Evolutionary conservation across 2,113 vertebrate species (phyloP).

Genomic region (Epinephelus fuscoguttatus): DNA sequence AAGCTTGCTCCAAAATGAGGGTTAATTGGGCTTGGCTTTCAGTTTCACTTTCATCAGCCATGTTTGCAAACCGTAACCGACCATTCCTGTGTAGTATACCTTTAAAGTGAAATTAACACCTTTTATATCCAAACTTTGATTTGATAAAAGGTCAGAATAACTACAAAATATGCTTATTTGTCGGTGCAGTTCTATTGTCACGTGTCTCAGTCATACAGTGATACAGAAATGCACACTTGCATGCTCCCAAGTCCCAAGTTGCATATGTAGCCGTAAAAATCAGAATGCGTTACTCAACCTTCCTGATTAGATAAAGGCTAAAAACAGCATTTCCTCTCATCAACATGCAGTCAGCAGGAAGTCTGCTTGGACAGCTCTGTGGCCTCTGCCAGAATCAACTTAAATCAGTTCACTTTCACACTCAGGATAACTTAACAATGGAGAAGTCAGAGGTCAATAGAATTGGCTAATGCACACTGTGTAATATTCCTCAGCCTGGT

Average conservation of each 20-base stretch:
- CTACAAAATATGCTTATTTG: not conserved
- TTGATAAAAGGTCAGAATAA: not conserved
- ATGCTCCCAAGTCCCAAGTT: conserved; percentile 10
- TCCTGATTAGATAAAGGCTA: conserved; percentile 69
- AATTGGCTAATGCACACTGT: conserved; percentile 28
- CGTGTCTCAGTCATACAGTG: not conserved
- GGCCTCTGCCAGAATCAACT: conserved; percentile 52
- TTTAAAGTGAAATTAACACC: not conserved
- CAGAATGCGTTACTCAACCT: conserved; percentile 39
- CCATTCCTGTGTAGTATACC: too few relatives aligned
- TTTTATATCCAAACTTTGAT: not conserved
- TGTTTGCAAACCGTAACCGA: too few relatives aligned
- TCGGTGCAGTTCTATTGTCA: not conserved
- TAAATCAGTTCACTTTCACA: conserved; percentile 69
- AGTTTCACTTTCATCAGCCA: too few relatives aligned
- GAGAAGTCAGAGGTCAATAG: conserved; percentile 61
- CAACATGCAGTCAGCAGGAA: conserved; percentile 71
- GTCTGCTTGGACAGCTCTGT: conserved; percentile 51
- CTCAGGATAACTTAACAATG: conserved; percentile 68
- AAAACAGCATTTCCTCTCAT: conserved; percentile 66
- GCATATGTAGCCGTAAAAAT: conserved; percentile 41
- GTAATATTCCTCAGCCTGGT: conserved; percentile 36
- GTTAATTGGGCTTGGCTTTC: too few relatives aligned
- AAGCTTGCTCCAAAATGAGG: too few relatives aligned
- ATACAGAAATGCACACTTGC: conserved; percentile 19